phyloP scores from a whole-genome alignment of 2,888 invertebrate genomes.

The Ceratothoa steindachneri region DNA sequence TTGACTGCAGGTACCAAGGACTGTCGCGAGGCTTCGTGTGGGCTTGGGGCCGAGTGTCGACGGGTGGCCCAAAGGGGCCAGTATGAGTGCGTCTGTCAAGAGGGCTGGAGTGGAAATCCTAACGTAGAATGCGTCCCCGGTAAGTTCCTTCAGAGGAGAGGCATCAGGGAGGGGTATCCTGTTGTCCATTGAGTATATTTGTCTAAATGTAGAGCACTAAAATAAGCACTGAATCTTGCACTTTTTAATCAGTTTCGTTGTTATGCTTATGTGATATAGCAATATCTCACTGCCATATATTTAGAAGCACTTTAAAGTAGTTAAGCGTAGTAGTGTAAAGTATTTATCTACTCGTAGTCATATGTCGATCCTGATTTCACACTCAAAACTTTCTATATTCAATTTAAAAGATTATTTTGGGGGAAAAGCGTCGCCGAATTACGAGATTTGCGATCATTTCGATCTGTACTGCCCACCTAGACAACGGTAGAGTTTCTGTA shows the following conservation, averaged over 20 bases:
- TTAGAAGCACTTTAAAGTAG: too few species aligned
- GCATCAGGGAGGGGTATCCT: neutral
- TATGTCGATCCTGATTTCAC: neutral
- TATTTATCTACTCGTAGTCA: neutral
- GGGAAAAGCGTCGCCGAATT: neutral
- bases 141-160: slow-evolving; percentile 18
- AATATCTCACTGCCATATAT: too few species aligned
- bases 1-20: slow-evolving; percentile 66
- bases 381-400: neutral
- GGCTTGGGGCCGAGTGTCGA: slow-evolving; percentile 73
- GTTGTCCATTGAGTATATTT: neutral
- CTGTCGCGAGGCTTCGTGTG: slow-evolving; percentile 80
- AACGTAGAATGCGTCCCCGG: slow-evolving; percentile 65
- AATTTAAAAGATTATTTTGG: neutral
- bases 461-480: slow-evolving; percentile 2
- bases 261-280: too few species aligned
- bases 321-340: too few species aligned
- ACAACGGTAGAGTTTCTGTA: neutral
- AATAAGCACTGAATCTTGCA: too few species aligned
- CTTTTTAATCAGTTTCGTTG: too few species aligned
- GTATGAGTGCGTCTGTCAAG: slow-evolving; percentile 73
- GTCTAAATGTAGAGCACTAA: neutral
- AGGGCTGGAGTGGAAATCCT: slow-evolving; percentile 74
- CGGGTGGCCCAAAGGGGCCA: slow-evolving; percentile 66
- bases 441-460: neutral